Base-by-base conservation (phyloP, 2,113 vertebrate species). In the Marmota flaviventris region DNA sequence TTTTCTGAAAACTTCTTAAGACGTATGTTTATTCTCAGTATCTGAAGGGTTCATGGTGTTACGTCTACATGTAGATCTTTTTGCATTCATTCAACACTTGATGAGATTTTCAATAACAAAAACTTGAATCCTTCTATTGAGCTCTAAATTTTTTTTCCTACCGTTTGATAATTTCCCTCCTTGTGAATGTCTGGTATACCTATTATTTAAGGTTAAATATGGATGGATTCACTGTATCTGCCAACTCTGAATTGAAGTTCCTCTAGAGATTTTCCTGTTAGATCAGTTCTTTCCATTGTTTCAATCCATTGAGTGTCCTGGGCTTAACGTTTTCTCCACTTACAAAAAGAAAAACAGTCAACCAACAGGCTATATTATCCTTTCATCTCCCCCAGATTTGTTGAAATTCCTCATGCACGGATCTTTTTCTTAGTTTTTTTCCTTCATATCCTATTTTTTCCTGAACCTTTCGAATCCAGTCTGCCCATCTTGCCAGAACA, bases 401-500 rank as follows among this genome's bases (percentile, higher is more conserved):
- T 67, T 81, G 9, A n/a, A 84, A 76, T 45, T 56, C 1, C 2
- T 83, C 78, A 83, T 88, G 20, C n/a, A 29, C 82, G 85, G 42
- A 90, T 87, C 82, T 65, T 88, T 79, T 63, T 95, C 61, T 79
- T 91, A 12, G 22, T 34, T 83, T 91, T 91, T 79, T 93, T 97
- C 89, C 42, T 97, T 94, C 93, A 53, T 42, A 83, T 69, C 7
- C 83, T 67, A 20, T n/a, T 65, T 83, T 95, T 97, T 81, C 51
- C 77, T 65, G 48, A 84, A 89, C 18, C 32, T 95, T 48, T 93
- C 45, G 51, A 67, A 58, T 69, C 76, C 70, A 83, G 39, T 61
- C 82, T 97, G 22, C 70, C 70, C 42, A 89, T 97, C 20, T 96
- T 96, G 76, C 65, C 87, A 96, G 83, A 93, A 93, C 25, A 84